Evolutionary conservation across 2,113 vertebrate species (phyloP), one percentile per base, ranked within the genome.

Genomic region (Haliaeetus leucogaster): DNA sequence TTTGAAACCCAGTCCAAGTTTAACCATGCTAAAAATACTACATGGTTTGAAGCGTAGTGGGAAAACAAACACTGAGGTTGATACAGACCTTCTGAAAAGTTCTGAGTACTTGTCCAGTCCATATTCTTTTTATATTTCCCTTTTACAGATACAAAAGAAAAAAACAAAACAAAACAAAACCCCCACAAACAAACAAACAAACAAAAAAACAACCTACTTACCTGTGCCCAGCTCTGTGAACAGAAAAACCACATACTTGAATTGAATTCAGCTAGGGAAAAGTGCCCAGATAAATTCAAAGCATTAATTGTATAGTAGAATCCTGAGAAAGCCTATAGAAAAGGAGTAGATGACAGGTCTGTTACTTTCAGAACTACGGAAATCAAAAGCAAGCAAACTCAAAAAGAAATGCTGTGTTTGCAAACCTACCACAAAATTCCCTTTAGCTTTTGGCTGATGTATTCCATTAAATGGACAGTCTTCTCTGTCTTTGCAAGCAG

Each of bases 261-360:
- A 66, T 94, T 98, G 96, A 99, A 99, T 34, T 97, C 71, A 22
- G 97, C 81, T 42, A 99, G 63, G 38, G 98, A 96, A 78, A 99
- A 98, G 45, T 94, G 97, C 10, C 97, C 98, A 0, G 97, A 97
- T 16, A 98, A 91, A 71, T 98, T 97, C 82, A 99, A 94, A 83
- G 98, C 98, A 40, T 74, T 97, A 23, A 97, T 96, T n/a, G 98
- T 98, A 55, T 97, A 99, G 96, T 98, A 99, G 97, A 99, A 99
- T 62, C 99, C 99, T 27, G 99, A 98, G 78, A 99, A 99, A 9
- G 99, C 99, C 99, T 99, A 83, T 9, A 55, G 79, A 73, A 56
- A 82, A 87, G 70, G 36, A 79, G 20, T 7, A 56, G 9, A 73
- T 47, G 50, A 80, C 48, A 86, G 38, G 34, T 40, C n/a, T 34